phyloP scores from a whole-genome alignment of 2,888 invertebrate genomes.

The Cistogaster globosa region DNA sequence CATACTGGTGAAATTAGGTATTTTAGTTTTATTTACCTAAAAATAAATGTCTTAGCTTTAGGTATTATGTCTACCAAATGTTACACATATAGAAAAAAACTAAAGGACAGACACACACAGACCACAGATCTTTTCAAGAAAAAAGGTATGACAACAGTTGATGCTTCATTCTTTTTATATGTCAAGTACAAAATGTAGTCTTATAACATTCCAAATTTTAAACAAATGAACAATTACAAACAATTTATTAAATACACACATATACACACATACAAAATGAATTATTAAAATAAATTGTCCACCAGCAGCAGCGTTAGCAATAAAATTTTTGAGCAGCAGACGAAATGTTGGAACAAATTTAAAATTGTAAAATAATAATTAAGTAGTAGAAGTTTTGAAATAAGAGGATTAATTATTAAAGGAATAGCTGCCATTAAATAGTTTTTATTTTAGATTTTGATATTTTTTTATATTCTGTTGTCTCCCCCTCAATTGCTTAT shows the following conservation, averaged over 20 bases:
- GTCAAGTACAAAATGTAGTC: slow-evolving; percentile 23
- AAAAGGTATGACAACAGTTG: slow-evolving; percentile 61
- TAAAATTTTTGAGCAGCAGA: slow-evolving; percentile 26
- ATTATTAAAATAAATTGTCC: slow-evolving; percentile 63
- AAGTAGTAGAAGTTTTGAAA: slow-evolving; percentile 38
- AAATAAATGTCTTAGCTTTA: slow-evolving; percentile 66
- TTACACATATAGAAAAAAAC: slow-evolving; percentile 29
- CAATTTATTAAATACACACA: slow-evolving; percentile 58
- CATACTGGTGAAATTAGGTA: slow-evolving; percentile 63
- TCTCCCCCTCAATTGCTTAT: background rate
- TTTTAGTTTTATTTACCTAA: slow-evolving; percentile 43
- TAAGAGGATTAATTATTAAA: slow-evolving; percentile 65
- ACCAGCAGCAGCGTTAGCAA: slow-evolving; percentile 21
- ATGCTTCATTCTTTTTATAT: slow-evolving; percentile 16
- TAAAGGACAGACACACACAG: background rate
- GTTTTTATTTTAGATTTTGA: slow-evolving; percentile 54
- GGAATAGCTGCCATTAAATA: slow-evolving; percentile 65
- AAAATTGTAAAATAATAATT: background rate
- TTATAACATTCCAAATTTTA: slow-evolving; percentile 35
- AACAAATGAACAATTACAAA: slow-evolving; percentile 65
- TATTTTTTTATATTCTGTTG: slow-evolving; percentile 15
- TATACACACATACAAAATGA: background rate
- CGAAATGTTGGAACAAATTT: background rate
- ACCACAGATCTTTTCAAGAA: background rate
- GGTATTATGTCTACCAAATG: slow-evolving; percentile 60